Evolutionary conservation across 1,140 invertebrate genomes (phyloP).

Genomic region (Camponotus vicinus): DNA sequence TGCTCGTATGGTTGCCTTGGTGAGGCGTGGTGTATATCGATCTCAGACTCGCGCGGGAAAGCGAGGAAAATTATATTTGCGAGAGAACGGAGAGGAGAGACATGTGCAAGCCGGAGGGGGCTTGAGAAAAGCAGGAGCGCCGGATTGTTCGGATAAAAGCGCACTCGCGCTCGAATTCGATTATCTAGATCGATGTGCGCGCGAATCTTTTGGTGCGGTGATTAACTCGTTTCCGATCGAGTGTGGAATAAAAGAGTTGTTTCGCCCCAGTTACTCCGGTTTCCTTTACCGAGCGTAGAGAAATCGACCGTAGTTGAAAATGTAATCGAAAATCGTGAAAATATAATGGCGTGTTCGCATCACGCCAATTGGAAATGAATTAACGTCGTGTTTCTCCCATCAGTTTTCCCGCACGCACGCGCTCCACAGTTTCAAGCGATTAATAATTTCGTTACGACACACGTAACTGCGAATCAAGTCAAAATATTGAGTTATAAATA

Average conservation of each 20-base stretch:
- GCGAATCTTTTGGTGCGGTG: constrained; percentile 32
- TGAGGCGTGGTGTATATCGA: constrained; percentile 76
- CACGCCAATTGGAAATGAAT: constrained; percentile 17
- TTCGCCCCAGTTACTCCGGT: constrained; percentile 16
- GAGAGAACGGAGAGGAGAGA: not conserved
- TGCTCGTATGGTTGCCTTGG: constrained; percentile 67
- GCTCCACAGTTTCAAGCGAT: not conserved
- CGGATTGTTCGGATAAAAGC: constrained; percentile 39
- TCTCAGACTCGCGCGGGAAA: constrained; percentile 73
- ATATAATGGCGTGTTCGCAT: not conserved
- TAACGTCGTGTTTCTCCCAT: constrained; percentile 5
- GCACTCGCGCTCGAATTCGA: constrained; percentile 29
- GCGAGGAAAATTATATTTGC: constrained; percentile 76
- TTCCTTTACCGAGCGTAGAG: not conserved
- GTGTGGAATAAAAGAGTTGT: not conserved
- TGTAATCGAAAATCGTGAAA: constrained; percentile 35
- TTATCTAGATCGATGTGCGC: constrained; percentile 49
- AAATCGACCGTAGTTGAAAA: constrained; percentile 14
- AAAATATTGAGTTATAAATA: constrained; percentile 1
- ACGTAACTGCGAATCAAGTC: not conserved
- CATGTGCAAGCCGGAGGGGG: not conserved
- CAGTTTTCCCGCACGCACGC: constrained; percentile 11
- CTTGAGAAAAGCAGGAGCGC: not conserved
- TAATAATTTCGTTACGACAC: constrained; percentile 31
- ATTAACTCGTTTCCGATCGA: constrained; percentile 46